These are phyloP conservation scores for Eristalinus aeneus DNA, from an alignment of 2,888 invertebrate genomes.

Conservation along the genomic window DNA sequence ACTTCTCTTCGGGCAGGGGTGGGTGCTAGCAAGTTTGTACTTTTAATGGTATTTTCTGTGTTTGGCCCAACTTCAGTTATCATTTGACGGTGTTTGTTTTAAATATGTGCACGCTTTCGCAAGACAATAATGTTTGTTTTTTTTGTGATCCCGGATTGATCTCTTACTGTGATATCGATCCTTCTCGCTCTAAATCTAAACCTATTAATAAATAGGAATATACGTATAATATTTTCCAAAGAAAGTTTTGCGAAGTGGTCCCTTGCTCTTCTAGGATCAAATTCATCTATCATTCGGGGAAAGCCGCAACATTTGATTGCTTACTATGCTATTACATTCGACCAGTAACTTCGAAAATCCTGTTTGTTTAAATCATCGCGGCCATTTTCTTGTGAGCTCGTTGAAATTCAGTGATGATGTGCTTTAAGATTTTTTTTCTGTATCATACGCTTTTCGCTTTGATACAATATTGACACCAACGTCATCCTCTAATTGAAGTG, in stretches of 20 bases:
- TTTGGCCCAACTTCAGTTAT: neutral
- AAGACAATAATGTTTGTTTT: neutral
- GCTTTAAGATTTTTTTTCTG: neutral
- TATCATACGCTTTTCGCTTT: constrained; percentile 6
- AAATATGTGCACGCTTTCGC: neutral
- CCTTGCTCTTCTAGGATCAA: too few species aligned
- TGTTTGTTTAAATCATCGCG: too few species aligned
- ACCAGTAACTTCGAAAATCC: too few species aligned
- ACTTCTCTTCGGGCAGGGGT: neutral
- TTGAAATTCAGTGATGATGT: neutral
- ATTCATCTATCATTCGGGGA: too few species aligned
- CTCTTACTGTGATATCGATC: neutral
- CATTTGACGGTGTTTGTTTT: neutral
- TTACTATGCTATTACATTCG: too few species aligned
- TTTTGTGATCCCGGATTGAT: neutral
- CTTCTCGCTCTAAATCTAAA: neutral
- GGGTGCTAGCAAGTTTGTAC: neutral
- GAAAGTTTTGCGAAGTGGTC: too few species aligned
- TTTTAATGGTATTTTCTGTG: neutral
- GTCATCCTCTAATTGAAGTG: constrained; percentile 52
- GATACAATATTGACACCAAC: constrained; percentile 43
- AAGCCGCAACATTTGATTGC: too few species aligned
- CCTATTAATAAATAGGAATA: too few species aligned
- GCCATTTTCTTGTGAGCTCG: neutral
- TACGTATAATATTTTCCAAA: too few species aligned